Evolutionary conservation across 2,888 invertebrate genomes (phyloP).

Genomic region (Agriopis marginaria): DNA sequence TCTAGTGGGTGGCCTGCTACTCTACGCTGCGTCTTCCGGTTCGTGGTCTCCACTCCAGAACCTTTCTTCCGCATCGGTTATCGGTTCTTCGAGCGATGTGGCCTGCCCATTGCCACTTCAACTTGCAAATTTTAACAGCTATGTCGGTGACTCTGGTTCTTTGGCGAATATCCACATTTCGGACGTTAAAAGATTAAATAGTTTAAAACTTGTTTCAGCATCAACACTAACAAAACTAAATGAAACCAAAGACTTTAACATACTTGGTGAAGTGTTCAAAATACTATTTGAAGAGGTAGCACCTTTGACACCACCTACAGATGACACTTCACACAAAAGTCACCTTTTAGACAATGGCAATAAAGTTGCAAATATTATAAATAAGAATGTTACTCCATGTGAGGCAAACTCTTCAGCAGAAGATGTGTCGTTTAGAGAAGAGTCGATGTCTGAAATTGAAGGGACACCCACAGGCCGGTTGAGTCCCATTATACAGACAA

Average conservation of each 20-base stretch:
- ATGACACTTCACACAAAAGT: conserved; percentile 11
- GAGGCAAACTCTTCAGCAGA: conserved; percentile 41
- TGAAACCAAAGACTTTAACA: conserved; percentile 69
- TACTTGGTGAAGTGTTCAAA: conserved; percentile 66
- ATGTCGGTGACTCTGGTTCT: no score
- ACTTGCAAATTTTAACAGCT: no score
- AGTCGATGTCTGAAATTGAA: conserved; percentile 72
- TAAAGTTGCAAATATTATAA: not conserved
- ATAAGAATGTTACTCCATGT: not conserved
- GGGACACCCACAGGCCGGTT: conserved; percentile 71
- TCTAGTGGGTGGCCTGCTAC: no score
- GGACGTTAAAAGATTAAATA: not conserved
- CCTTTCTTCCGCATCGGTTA: no score
- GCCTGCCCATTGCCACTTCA: no score
- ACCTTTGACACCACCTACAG: conserved; percentile 40
- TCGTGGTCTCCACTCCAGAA: no score
- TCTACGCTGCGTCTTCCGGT: no score
- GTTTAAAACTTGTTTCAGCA: conserved; percentile 50
- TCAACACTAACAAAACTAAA: conserved; percentile 63
- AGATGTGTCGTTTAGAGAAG: conserved; percentile 57
- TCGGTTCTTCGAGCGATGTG: no score
- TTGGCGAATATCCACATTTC: no score
- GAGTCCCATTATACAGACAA: conserved; percentile 73
- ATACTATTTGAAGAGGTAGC: conserved; percentile 62
- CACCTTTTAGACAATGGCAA: conserved; percentile 6